Evolutionary conservation across 30 jellyfish, hydroid and myxozoan species (phyloP).

Genomic region (Aurelia aurita): DNA sequence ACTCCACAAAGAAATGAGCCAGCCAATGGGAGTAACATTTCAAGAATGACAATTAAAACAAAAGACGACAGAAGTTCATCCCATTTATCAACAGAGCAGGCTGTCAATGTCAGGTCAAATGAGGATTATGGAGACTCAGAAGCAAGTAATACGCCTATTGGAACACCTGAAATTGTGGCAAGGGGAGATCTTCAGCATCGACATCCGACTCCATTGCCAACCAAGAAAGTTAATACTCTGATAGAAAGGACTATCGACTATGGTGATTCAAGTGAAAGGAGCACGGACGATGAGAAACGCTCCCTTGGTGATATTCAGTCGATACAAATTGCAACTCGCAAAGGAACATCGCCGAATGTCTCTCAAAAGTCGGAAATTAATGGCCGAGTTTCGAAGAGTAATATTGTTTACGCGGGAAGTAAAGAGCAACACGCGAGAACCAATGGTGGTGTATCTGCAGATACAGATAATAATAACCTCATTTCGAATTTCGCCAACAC

Average conservation of each 20-base stretch:
- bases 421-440: slow-evolving; percentile 11
- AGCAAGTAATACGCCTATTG: neutral
- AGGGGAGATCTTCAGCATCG: slow-evolving; percentile 7
- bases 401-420: slow-evolving; percentile 23
- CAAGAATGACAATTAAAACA: neutral
- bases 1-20: slow-evolving; percentile 6
- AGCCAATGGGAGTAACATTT: neutral
- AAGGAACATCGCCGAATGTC: neutral
- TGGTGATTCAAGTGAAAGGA: slow-evolving; percentile 1
- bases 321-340: slow-evolving; percentile 39
- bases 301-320: slow-evolving; percentile 39
- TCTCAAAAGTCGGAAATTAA: neutral
- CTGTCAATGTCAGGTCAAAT: neutral
- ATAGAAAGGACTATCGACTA: neutral
- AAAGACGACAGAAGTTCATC: neutral
- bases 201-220: slow-evolving; percentile 35
- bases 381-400: slow-evolving; percentile 20
- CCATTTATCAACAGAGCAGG: neutral
- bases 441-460: slow-evolving; percentile 2
- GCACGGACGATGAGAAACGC: neutral
- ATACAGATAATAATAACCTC: neutral
- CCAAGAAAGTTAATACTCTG: neutral
- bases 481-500: neutral
- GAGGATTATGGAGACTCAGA: neutral
- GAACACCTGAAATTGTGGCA: neutral